Percentiles rank a stretch among this genome's conserved stretches.
These are phyloP conservation scores for Reinhardtius hippoglossoides DNA, from an alignment of 2,113 vertebrate species.

Conservation along the genomic window DNA sequence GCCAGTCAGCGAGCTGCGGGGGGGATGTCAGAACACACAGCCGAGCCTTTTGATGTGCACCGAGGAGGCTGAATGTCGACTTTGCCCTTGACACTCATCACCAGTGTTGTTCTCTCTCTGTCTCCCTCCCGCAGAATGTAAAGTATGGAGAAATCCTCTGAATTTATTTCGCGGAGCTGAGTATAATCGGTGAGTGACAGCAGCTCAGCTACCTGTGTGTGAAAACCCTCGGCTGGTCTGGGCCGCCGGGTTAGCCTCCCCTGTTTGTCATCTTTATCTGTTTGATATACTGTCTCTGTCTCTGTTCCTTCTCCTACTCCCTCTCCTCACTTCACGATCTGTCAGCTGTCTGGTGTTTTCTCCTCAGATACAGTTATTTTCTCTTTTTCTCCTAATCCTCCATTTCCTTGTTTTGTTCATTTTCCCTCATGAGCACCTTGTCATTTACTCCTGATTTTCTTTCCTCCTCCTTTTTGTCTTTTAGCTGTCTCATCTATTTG, in stretches of 20 bases:
- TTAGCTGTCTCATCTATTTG: not conserved
- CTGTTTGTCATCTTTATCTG: not conserved
- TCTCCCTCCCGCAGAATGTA: conserved; percentile 90
- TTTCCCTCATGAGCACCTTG: not conserved
- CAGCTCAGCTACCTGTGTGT: conserved; percentile 6
- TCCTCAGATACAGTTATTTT: not conserved
- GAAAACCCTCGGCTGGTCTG: too few species aligned
- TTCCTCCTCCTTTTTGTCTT: not conserved
- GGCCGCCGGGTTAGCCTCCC: not conserved
- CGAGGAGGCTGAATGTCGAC: conserved; percentile 21
- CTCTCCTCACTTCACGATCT: not conserved
- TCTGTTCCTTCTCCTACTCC: not conserved
- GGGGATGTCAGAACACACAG: not conserved
- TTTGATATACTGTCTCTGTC: not conserved
- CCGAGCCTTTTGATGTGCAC: conserved; percentile 38
- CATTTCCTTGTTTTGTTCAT: not conserved
- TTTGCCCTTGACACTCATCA: conserved; percentile 35
- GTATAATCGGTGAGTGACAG: conserved; percentile 93
- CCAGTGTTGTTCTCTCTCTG: conserved; percentile 33
- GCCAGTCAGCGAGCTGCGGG: conserved; percentile 13
- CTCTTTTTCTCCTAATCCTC: not conserved
- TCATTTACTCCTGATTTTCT: not conserved
- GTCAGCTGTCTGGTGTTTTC: not conserved
- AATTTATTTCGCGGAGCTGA: conserved; percentile 98
- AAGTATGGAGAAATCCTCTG: conserved; percentile 98